These are phyloP conservation scores for Gymnodraco acuticeps DNA, from an alignment of 2,797 vertebrate genomes.

Conservation along the genomic window DNA sequence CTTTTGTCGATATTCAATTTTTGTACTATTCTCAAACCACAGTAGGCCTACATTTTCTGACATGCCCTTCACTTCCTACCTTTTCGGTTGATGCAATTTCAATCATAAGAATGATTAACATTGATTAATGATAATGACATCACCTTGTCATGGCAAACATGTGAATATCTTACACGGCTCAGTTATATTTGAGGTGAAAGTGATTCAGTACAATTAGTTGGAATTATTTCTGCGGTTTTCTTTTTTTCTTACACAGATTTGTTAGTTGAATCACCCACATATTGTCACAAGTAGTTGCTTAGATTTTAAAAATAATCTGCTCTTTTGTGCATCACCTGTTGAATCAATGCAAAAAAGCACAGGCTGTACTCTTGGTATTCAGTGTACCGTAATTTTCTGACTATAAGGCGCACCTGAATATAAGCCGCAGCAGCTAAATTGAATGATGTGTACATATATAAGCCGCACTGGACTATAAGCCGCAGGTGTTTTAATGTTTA, in stretches of 20 bases:
- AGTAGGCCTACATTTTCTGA: not conserved
- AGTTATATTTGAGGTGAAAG: not conserved
- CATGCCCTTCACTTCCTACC: not conserved
- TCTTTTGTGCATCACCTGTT: slow-evolving; percentile 36
- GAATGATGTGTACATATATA: too few species aligned
- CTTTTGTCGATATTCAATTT: not conserved
- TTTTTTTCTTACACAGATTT: slow-evolving; percentile 14
- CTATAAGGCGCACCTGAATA: too few species aligned
- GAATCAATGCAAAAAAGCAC: slow-evolving; percentile 37
- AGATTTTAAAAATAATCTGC: slow-evolving; percentile 25
- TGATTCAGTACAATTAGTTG: not conserved
- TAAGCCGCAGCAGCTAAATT: too few species aligned
- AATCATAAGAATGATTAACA: not conserved
- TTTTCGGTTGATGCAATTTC: not conserved
- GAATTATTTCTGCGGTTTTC: not conserved
- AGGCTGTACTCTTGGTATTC: slow-evolving; percentile 19
- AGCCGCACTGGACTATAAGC: too few species aligned
- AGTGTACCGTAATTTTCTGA: too few species aligned
- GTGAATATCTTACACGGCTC: not conserved
- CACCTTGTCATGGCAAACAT: not conserved
- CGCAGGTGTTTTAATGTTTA: too few species aligned
- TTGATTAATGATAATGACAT: not conserved
- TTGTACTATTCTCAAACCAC: not conserved
- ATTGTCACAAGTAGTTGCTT: slow-evolving; percentile 5
- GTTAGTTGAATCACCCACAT: slow-evolving; percentile 24